Conservation (phyloP, 2,888 invertebrate species). For the Autographa pulchrina region DNA sequence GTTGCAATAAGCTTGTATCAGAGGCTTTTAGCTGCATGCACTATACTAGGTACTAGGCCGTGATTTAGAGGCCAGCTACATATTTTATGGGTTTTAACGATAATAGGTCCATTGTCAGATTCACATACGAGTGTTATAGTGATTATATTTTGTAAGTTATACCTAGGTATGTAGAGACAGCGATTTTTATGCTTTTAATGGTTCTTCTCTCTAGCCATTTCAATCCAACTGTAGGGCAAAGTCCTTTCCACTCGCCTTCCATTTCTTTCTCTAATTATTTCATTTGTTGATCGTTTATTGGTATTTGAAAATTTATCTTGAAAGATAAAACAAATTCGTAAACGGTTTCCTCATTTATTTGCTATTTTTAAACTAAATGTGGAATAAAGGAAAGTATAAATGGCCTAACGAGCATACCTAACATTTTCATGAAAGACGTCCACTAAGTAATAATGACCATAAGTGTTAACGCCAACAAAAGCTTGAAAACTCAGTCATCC, state of each 20-base stretch:
- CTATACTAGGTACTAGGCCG: conserved; percentile 17
- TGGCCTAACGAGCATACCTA: too few relatives aligned
- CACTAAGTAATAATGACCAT: not conserved
- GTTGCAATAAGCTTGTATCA: conserved; percentile 33
- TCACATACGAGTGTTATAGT: conserved; percentile 20
- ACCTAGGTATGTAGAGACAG: not conserved
- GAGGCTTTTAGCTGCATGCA: conserved; percentile 49
- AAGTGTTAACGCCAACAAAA: not conserved
- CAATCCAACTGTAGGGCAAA: too few relatives aligned
- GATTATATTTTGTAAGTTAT: not conserved
- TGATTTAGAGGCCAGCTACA: conserved; percentile 43
- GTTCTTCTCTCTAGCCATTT: too few relatives aligned
- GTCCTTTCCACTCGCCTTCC: too few relatives aligned
- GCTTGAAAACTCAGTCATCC: not conserved
- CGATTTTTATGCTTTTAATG: not conserved
- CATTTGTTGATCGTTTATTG: too few relatives aligned
- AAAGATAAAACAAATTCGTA: too few relatives aligned
- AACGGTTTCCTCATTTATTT: too few relatives aligned
- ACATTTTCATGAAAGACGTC: not conserved
- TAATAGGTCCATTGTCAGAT: conserved; percentile 31
- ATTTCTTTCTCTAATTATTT: too few relatives aligned
- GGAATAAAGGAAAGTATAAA: too few relatives aligned
- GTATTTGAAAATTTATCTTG: too few relatives aligned
- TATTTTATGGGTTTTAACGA: conserved; percentile 41
- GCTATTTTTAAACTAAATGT: too few relatives aligned